Evolutionary conservation across 1,140 invertebrate genomes (phyloP), one percentile per base, ranked within the genome.

Genomic region (Sarcophaga peregrina): DNA sequence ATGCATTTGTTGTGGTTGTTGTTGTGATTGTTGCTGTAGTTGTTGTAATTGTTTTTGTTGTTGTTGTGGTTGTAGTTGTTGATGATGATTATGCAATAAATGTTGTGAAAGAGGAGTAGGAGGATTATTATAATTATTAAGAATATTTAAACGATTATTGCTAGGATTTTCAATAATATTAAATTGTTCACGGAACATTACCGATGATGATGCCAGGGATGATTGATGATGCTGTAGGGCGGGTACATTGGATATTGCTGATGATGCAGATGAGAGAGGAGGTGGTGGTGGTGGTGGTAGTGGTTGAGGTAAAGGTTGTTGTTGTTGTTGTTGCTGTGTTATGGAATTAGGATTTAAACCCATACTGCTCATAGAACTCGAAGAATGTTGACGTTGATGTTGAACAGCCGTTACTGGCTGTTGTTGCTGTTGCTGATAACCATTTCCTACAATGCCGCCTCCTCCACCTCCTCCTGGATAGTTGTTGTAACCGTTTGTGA

Each of bases 141-240:
- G 72, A 58, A 80, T 68, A 48, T 83, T 72, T 46, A 68, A 73
- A 62, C 84, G 86, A 84, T 86, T 84, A 83, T 85, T 87, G 85
- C 86, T 87, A 81, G 85, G 89, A 84, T 90, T 90, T 84, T 90
- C 89, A 87, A 89, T 90, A 83, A 90, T 90, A 88, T 90, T 89
- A 85, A 90, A 90, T 80, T 84, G 83, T 82, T 90, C 88, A 82
- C 88, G 88, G 84, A 88, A 86, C 87, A 89, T 89, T 87, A 90
- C 88, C 88, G 86, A 84, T 83, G 86, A 85, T 82, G 86, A 82
- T 80, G 80, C 25, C 74, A 80, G 82, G 82, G 62, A 73, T 78
- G 47, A 58, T 80, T 37, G 25, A 72, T 54, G 82, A 47, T 83
- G 82, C 76, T 81, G 83, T 76, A 82, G 81, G 80, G 82, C 82